Evolutionary conservation across 2,797 vertebrate genomes (phyloP), one percentile per base, ranked within the genome.

Genomic region (Pseudotriccus pelzelni): DNA sequence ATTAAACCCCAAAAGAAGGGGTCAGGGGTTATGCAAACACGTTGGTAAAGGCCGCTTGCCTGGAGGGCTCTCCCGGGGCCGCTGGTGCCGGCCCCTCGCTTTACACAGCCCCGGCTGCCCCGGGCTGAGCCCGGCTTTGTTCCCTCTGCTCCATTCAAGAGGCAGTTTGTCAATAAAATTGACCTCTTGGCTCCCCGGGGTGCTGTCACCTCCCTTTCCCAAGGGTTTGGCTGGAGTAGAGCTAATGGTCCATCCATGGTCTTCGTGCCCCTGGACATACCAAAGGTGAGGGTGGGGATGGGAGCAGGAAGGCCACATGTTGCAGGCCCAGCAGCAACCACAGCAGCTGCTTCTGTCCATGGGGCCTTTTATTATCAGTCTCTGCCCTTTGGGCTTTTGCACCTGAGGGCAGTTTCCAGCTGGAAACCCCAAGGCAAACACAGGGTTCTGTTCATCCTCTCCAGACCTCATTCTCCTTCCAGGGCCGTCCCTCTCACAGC

Each of bases 11-110:
- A 7, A 96, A 94, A 95, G 89, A 59, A 91, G 39, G 60, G 94
- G 93, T 95, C 96, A 96, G 84, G 69, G 96, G 96, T 97, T 97
- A 95, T 34, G 66, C 95, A 97, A 97, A 97, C 96, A 96, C 2
- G 8, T 43, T 36, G 53, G 91, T 74, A 94, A 91, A 94, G 97
- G 96, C 94, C 95, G 92, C 93, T 95, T 10, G 87, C 94, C 96
- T 93, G 82, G 67, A 93, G 96, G 88, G 91, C 80, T 92, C 64
- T 58, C 62, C 89, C 4, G 60, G 58, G 72, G 70, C 91, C 28
- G 19, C 93, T 59, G 91, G 56, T 76, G 90, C 81, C 5, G 67
- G 95, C 95, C 89, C 87, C 96, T 94, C 14, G n/a, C 79, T 84
- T 93, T 77, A 92, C 95, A 93, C 56, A 78, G 88, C 8, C 88